Conservation (phyloP, 2,113 vertebrate genomes). For the Struthio camelus region DNA sequence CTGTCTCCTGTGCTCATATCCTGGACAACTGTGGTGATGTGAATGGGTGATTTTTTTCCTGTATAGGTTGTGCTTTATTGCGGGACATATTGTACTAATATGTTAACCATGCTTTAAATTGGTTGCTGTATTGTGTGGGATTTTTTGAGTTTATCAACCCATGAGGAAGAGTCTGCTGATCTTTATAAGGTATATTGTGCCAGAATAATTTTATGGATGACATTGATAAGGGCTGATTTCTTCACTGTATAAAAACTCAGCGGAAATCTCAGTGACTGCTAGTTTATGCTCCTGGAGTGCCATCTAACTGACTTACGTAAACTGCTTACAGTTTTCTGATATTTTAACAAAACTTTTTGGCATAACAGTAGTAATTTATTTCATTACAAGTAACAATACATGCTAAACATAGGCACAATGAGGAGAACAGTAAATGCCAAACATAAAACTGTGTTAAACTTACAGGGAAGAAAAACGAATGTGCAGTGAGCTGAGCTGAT, state of each 20-base stretch:
- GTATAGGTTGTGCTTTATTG: neutral
- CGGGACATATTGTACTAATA: neutral
- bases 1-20: neutral
- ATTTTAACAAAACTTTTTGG: neutral
- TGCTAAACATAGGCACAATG: neutral
- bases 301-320: slow-evolving; percentile 12
- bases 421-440: neutral
- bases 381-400: neutral
- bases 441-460: neutral
- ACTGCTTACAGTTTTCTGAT: neutral
- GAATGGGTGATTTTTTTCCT: neutral
- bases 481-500: neutral
- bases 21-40: neutral
- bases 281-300: neutral
- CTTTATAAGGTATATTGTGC: neutral
- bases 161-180: neutral
- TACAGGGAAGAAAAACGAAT: neutral
- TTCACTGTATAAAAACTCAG: neutral
- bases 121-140: neutral
- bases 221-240: neutral
- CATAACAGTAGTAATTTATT: neutral
- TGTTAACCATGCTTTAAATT: neutral
- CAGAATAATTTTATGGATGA: neutral
- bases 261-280: neutral
- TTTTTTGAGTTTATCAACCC: neutral